Evolutionary conservation across 2,888 invertebrate species (phyloP).

Genomic region (Arctia plantaginis): DNA sequence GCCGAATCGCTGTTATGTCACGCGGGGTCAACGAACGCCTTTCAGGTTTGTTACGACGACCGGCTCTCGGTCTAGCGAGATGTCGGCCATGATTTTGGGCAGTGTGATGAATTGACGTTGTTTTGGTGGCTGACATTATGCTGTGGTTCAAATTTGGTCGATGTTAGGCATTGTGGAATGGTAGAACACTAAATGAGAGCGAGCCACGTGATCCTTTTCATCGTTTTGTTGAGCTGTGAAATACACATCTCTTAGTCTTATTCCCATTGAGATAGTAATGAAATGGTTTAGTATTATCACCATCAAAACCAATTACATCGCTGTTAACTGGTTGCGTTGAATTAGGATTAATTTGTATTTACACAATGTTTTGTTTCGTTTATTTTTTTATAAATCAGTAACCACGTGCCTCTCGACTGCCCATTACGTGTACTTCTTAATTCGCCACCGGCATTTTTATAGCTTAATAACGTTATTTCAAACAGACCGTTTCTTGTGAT

Average conservation of each 20-base stretch:
- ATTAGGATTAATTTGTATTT: neutral
- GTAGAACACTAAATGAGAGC: neutral
- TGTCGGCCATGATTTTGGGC: slow-evolving; percentile 19
- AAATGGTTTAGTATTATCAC: neutral
- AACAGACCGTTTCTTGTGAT: slow-evolving; percentile 2
- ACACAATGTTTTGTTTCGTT: neutral
- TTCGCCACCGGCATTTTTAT: neutral
- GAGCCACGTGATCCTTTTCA: neutral
- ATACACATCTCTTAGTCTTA: neutral
- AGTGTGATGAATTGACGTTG: slow-evolving; percentile 11
- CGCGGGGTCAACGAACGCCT: slow-evolving; percentile 67
- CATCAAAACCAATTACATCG: neutral
- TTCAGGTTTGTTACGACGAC: slow-evolving; percentile 55
- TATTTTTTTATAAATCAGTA: neutral
- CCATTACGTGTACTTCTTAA: neutral
- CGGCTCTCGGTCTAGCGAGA: slow-evolving; percentile 33
- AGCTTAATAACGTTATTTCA: slow-evolving; percentile 1
- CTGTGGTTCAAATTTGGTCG: neutral
- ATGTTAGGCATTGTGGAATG: neutral
- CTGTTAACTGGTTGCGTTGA: neutral
- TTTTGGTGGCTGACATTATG: neutral
- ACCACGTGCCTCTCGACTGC: neutral
- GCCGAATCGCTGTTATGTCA: slow-evolving; percentile 70
- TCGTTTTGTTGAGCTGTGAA: neutral
- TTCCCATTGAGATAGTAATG: neutral